These are phyloP conservation scores for Pristionchus japonicus DNA, from an alignment of 2,888 invertebrate genomes.

Conservation along the genomic window DNA sequence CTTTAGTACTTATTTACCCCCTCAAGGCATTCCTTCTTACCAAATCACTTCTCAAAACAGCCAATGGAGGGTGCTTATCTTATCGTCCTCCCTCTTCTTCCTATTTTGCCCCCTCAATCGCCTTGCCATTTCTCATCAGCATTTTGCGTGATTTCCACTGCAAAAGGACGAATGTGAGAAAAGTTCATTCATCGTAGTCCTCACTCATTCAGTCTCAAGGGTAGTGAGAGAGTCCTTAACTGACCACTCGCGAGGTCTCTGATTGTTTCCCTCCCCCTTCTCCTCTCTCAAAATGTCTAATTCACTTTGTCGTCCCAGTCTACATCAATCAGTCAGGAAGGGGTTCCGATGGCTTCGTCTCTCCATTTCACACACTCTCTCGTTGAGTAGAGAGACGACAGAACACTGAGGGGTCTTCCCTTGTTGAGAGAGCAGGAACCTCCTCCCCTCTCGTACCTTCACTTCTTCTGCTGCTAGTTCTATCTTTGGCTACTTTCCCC, in stretches of 20 bases:
- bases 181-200: conserved; percentile 31
- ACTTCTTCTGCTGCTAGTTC: too few species aligned
- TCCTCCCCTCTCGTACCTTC: neutral
- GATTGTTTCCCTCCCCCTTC: conserved; percentile 29
- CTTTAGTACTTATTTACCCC: conserved; percentile 17
- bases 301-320: conserved; percentile 44
- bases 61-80: conserved; percentile 38
- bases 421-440: too few species aligned
- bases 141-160: conserved; percentile 25
- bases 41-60: conserved; percentile 37
- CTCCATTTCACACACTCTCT: too few species aligned
- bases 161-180: neutral
- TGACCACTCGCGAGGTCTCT: conserved; percentile 9
- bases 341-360: neutral
- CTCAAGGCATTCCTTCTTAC: neutral
- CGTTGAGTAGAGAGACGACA: too few species aligned
- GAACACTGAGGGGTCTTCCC: too few species aligned
- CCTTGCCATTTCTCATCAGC: conserved; percentile 15
- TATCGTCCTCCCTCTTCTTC: neutral
- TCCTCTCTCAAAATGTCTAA: conserved; percentile 7
- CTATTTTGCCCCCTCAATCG: neutral
- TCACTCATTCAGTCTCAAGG: conserved; percentile 22
- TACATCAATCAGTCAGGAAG: conserved; percentile 35
- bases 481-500: neutral
- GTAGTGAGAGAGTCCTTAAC: neutral